phyloP scores from a whole-genome alignment of 2,888 invertebrate genomes.

The Leptinotarsa rubiginosa region DNA sequence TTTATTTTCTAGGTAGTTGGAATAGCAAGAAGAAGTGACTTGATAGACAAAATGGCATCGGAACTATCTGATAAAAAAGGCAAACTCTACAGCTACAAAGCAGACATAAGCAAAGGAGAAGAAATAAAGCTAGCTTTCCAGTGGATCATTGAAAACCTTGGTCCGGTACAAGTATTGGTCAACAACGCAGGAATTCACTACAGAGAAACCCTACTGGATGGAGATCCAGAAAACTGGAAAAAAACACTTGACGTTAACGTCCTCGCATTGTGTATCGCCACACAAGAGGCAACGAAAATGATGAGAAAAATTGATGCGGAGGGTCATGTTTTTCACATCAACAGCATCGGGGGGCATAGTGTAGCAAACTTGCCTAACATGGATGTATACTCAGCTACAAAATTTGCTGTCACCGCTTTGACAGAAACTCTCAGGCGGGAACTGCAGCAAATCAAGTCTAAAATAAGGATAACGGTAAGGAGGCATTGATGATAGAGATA shows the following conservation, averaged over 20 bases:
- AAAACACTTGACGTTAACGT: constrained; percentile 49
- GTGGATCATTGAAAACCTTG: constrained; percentile 59
- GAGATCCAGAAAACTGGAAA: constrained; percentile 47
- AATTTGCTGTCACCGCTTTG: constrained; percentile 50
- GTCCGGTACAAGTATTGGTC: constrained; percentile 60
- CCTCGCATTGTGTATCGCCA: constrained; percentile 49
- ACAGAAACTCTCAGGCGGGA: constrained; percentile 50
- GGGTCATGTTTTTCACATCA: constrained; percentile 58
- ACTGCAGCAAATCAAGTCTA: constrained; percentile 38
- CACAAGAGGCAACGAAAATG: constrained; percentile 54
- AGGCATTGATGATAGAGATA: no score
- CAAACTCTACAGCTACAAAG: constrained; percentile 58
- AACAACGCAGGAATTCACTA: constrained; percentile 62
- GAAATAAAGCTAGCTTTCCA: constrained; percentile 59
- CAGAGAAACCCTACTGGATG: constrained; percentile 51
- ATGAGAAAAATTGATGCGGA: constrained; percentile 54
- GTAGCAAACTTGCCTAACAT: constrained; percentile 48
- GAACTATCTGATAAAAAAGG: constrained; percentile 50
- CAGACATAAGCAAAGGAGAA: constrained; percentile 60
- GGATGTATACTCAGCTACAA: constrained; percentile 51
- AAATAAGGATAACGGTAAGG: constrained; percentile 42
- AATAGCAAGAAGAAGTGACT: constrained; percentile 49
- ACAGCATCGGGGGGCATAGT: constrained; percentile 55
- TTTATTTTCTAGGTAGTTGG: constrained; percentile 51
- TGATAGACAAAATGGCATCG: constrained; percentile 35